A percentile compares a stretch with the other conserved stretches of the same genome.
phyloP scores from a whole-genome alignment of 2,113 vertebrate species.

The Brachirus orientalis region DNA sequence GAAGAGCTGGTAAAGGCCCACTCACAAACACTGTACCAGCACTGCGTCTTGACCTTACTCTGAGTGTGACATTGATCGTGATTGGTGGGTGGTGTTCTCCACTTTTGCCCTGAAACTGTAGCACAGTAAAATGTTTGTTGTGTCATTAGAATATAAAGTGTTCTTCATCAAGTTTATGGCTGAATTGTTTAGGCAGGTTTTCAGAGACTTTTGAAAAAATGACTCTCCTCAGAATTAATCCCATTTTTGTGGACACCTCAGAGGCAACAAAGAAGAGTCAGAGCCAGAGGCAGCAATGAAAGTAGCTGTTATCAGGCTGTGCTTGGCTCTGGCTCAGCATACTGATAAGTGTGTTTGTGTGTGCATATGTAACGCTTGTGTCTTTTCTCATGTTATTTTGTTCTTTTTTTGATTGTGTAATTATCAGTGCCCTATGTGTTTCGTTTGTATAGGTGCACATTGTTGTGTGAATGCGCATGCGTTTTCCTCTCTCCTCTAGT shows the following conservation, averaged over 20 bases:
- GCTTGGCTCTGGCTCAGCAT: conserved; percentile 60
- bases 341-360: conserved; percentile 49
- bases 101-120: conserved; percentile 12
- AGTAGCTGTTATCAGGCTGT: conserved; percentile 66
- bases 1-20: conserved; percentile 13
- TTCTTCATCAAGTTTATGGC: conserved; percentile 11
- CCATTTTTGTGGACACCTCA: conserved; percentile 38
- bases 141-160: conserved; percentile 42
- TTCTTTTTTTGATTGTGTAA: not conserved
- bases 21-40: conserved; percentile 14
- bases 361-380: not conserved
- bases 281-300: conserved; percentile 56
- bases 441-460: not conserved
- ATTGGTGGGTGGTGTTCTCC: conserved; percentile 8
- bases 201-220: conserved; percentile 51
- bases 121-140: conserved; percentile 26
- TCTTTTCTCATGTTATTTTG: not conserved
- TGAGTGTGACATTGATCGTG: conserved; percentile 15
- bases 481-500: conserved; percentile 35
- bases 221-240: conserved; percentile 22
- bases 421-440: not conserved
- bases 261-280: conserved; percentile 14
- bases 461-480: not conserved
- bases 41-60: conserved; percentile 30
- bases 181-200: conserved; percentile 33